A percentile compares a stretch with the other conserved stretches of the same genome.
These are phyloP conservation scores for Intellagama lesueurii DNA, from an alignment of 2,797 vertebrate species.

Conservation along the genomic window DNA sequence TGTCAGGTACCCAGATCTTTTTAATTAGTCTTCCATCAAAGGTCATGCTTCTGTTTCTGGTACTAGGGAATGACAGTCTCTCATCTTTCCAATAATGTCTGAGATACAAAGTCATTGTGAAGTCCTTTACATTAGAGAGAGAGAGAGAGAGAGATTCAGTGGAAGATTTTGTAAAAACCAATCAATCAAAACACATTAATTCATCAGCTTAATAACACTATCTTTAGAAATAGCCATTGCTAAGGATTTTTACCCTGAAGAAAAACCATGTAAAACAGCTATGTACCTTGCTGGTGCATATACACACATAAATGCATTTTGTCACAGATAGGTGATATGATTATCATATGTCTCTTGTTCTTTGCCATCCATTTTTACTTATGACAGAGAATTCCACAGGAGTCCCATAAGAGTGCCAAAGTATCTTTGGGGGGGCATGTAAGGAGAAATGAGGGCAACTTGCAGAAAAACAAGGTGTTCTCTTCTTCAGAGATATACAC, in stretches of 20 bases:
- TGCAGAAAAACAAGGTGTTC: too few relatives aligned
- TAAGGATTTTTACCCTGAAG: background rate
- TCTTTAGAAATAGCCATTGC: background rate
- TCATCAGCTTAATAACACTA: slow-evolving; percentile 27
- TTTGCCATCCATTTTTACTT: too few relatives aligned
- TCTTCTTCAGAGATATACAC: too few relatives aligned
- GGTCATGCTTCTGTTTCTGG: slow-evolving; percentile 92
- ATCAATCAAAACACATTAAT: slow-evolving; percentile 29
- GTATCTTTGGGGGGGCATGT: too few relatives aligned
- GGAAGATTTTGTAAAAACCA: background rate
- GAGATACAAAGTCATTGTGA: slow-evolving; percentile 95
- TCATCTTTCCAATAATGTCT: slow-evolving; percentile 96
- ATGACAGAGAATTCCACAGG: too few relatives aligned
- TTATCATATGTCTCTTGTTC: too few relatives aligned
- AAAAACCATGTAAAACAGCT: too few relatives aligned
- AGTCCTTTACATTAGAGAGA: slow-evolving; percentile 83
- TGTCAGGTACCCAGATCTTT: slow-evolving; percentile 95
- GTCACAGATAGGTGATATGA: too few relatives aligned
- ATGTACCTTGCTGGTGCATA: too few relatives aligned
- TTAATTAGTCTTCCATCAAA: slow-evolving; percentile 91
- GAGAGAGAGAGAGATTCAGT: slow-evolving; percentile 60
- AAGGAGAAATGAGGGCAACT: too few relatives aligned
- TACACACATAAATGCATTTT: too few relatives aligned
- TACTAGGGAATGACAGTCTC: slow-evolving; percentile 90
- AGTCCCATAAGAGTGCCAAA: too few relatives aligned